These are phyloP conservation scores for Ladona fulva DNA, from an alignment of 1,140 invertebrate species.

Conservation along the genomic window DNA sequence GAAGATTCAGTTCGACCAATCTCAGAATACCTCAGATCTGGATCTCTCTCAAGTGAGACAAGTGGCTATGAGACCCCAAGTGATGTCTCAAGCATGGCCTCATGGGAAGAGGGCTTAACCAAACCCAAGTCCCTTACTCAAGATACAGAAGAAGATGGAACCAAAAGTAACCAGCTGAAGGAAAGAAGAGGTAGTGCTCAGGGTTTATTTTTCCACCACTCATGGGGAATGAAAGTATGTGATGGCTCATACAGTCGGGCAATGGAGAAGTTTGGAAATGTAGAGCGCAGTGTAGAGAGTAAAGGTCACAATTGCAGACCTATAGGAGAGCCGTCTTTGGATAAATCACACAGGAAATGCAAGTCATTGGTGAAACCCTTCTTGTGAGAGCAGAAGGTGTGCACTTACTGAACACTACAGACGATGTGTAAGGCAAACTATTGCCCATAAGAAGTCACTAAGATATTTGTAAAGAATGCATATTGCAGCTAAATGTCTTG, in stretches of 20 bases:
- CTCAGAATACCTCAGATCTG: slow-evolving; percentile 17
- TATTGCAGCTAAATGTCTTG: too few relatives aligned
- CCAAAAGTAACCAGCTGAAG: not conserved
- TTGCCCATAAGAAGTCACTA: too few relatives aligned
- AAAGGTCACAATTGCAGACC: not conserved
- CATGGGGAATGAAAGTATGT: slow-evolving; percentile 37
- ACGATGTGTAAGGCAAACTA: not conserved
- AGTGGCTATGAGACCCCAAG: slow-evolving; percentile 25
- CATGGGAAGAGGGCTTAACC: slow-evolving; percentile 21
- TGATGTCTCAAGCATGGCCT: slow-evolving; percentile 21
- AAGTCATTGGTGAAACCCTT: not conserved
- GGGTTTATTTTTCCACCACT: slow-evolving; percentile 11
- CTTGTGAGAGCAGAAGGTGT: not conserved
- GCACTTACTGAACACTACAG: not conserved
- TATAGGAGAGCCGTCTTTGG: not conserved
- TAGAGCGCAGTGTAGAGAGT: not conserved
- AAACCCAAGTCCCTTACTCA: not conserved
- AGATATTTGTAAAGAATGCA: too few relatives aligned
- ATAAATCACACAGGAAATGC: not conserved
- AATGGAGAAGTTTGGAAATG: slow-evolving; percentile 37
- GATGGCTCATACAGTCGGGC: slow-evolving; percentile 41
- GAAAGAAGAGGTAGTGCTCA: slow-evolving; percentile 23
- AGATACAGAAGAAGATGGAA: not conserved
- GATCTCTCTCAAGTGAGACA: slow-evolving; percentile 25
- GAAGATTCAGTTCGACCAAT: not conserved